Conservation (phyloP, 2,797 vertebrate species). For the Pseudocheirus occidentalis region DNA sequence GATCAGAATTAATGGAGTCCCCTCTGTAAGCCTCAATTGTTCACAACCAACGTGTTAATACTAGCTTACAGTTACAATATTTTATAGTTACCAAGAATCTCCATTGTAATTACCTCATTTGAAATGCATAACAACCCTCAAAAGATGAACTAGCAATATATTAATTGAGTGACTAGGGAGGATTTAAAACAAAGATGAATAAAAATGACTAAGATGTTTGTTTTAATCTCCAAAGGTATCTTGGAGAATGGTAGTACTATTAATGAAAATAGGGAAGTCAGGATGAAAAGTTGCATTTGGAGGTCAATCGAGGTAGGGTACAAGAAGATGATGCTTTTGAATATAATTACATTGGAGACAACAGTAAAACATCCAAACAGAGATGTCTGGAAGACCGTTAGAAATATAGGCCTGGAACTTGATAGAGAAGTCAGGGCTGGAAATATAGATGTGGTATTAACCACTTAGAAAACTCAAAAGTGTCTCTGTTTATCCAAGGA, state of each 20-base stretch:
- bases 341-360: background rate
- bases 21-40: background rate
- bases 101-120: background rate
- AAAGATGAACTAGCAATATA: background rate
- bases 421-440: background rate
- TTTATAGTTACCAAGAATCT: background rate
- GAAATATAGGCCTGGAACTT: background rate
- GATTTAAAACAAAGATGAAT: background rate
- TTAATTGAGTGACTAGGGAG: background rate
- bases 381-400: background rate
- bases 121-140: background rate
- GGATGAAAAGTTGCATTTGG: background rate
- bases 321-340: background rate
- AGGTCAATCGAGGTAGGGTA: background rate
- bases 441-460: background rate
- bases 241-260: constrained; percentile 5
- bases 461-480: background rate
- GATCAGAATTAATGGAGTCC: background rate
- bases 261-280: background rate
- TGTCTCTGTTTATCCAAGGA: no score
- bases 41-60: background rate
- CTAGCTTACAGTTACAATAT: background rate
- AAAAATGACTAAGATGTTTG: background rate
- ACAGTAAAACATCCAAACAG: background rate
- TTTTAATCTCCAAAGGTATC: background rate